Evolutionary conservation across 2,113 vertebrate genomes (phyloP).

Genomic region (Grus americana): DNA sequence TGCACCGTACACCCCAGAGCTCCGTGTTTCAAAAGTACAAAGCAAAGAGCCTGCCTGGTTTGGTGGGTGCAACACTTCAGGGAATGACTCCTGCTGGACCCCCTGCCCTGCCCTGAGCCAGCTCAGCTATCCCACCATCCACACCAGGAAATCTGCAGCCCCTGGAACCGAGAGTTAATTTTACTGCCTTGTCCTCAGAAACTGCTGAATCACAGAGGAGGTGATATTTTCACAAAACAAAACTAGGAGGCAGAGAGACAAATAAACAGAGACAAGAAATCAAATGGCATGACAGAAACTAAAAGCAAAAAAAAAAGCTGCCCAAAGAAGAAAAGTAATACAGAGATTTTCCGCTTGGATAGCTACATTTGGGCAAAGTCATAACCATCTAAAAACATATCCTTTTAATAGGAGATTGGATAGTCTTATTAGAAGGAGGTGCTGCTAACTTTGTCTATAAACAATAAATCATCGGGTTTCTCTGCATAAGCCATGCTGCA

Average conservation of each 20-base stretch:
- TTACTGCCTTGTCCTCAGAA: not conserved
- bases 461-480: not conserved
- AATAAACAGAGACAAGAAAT: not conserved
- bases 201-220: accelerated
- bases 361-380: not conserved
- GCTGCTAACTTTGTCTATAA: not conserved
- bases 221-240: not conserved
- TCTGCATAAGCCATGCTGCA: not conserved
- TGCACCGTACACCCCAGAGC: not conserved
- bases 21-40: not conserved
- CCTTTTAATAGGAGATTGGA: not conserved
- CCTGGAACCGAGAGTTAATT: not conserved
- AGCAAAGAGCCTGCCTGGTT: not conserved
- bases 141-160: not conserved
- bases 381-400: not conserved
- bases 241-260: not conserved
- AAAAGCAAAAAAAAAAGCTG: not conserved
- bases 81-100: not conserved
- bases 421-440: not conserved
- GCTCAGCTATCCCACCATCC: not conserved
- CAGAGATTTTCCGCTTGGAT: not conserved
- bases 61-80: not conserved
- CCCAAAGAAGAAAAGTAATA: not conserved
- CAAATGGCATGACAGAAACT: not conserved
- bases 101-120: not conserved